phyloP scores from a whole-genome alignment of 2,888 invertebrate species.

The Aporophyla lueneburgensis region DNA sequence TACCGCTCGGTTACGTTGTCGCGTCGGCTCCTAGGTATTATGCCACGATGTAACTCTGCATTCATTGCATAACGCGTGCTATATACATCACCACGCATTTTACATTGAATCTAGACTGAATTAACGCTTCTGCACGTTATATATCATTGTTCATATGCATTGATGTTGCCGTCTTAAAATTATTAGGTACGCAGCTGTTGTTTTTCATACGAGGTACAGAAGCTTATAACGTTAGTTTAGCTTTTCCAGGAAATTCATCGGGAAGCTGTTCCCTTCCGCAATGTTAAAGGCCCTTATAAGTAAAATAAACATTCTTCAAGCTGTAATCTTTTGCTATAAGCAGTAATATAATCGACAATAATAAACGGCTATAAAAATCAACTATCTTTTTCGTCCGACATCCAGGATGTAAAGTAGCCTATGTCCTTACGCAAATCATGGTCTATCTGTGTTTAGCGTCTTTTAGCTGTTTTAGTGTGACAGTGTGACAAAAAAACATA shows the following conservation, averaged over 20 bases:
- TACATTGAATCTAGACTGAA: constrained; percentile 42
- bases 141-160: background rate
- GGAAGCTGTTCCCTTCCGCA: background rate
- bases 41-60: constrained; percentile 77
- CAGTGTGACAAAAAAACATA: too few relatives aligned
- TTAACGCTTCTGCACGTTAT: constrained; percentile 33
- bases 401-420: too few relatives aligned
- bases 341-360: background rate
- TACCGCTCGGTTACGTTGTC: constrained; percentile 87
- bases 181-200: background rate
- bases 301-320: background rate
- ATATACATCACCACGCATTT: constrained; percentile 63
- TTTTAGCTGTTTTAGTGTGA: too few relatives aligned
- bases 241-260: constrained; percentile 3
- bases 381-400: too few relatives aligned
- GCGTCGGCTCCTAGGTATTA: constrained; percentile 76
- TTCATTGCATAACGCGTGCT: constrained; percentile 77
- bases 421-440: too few relatives aligned
- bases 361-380: too few relatives aligned
- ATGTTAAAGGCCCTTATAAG: background rate
- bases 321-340: background rate
- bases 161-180: constrained; percentile 1
- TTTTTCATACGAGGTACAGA: background rate
- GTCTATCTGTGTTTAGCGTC: too few relatives aligned
- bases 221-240: background rate